Evolutionary conservation across 2,888 invertebrate genomes (phyloP).

Genomic region (Tipula helvola): DNA sequence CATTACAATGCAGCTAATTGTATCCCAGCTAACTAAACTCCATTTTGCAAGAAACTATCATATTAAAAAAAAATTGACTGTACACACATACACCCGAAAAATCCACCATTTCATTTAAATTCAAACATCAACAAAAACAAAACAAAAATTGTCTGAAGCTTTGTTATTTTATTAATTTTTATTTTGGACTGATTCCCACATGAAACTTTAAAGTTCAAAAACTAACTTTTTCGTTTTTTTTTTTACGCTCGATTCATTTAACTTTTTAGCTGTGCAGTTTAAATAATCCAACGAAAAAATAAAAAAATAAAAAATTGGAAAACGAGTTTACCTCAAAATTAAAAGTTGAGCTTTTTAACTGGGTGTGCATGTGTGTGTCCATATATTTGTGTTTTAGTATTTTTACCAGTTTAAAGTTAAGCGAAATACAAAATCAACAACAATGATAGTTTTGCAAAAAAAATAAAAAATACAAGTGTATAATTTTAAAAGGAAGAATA

Average conservation of each 20-base stretch:
- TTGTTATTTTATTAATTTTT: background rate
- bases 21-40: background rate
- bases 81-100: background rate
- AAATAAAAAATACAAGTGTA: background rate
- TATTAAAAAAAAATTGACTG: background rate
- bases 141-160: background rate
- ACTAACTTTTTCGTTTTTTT: background rate
- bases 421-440: background rate
- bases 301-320: background rate
- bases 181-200: conserved; percentile 4
- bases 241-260: conserved; percentile 4
- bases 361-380: background rate
- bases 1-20: background rate
- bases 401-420: background rate
- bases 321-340: background rate
- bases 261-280: conserved; percentile 4
- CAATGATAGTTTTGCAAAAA: background rate
- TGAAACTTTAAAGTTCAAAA: background rate
- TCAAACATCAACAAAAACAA: background rate
- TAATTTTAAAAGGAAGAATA: background rate
- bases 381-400: background rate
- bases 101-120: background rate
- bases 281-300: background rate
- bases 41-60: background rate
- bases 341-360: background rate